These are phyloP conservation scores for Lagocephalus sceleratus DNA, from an alignment of 2,797 vertebrate species.

Conservation along the genomic window DNA sequence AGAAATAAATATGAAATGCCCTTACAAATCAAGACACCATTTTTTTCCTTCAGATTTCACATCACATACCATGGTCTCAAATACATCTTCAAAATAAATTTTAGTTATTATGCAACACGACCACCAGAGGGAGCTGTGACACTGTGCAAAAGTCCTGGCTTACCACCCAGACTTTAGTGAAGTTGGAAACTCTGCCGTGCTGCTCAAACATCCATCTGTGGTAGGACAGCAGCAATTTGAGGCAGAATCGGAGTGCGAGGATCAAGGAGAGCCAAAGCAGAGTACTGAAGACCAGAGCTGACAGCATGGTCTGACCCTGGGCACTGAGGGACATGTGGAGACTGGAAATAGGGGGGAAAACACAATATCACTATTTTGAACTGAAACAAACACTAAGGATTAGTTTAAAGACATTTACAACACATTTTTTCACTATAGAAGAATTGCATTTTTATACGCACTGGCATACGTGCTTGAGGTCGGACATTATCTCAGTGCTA, in stretches of 20 bases:
- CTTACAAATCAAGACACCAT: too few species aligned
- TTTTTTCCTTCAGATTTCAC: background rate
- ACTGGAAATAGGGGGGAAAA: conserved; percentile 45
- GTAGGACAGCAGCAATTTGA: conserved; percentile 82
- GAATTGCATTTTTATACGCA: too few species aligned
- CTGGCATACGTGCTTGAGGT: too few species aligned
- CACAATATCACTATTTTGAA: background rate
- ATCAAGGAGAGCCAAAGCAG: conserved; percentile 83
- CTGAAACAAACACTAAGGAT: background rate
- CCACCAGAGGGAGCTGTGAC: background rate
- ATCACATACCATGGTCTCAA: background rate
- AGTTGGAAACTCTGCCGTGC: conserved; percentile 75
- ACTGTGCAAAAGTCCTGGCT: background rate
- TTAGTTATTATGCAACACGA: background rate
- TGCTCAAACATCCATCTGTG: conserved; percentile 85
- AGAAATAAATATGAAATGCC: background rate
- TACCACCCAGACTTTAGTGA: conserved; percentile 86
- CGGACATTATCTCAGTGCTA: too few species aligned
- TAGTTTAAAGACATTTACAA: background rate
- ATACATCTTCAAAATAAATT: background rate
- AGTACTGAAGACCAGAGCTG: conserved; percentile 80
- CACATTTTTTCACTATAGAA: background rate
- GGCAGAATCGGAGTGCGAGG: conserved; percentile 79
- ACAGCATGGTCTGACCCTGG: conserved; percentile 78
- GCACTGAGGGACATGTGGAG: conserved; percentile 66